Base-by-base conservation (phyloP, 1,140 invertebrate species). In the Rhopalosiphum maidis region DNA sequence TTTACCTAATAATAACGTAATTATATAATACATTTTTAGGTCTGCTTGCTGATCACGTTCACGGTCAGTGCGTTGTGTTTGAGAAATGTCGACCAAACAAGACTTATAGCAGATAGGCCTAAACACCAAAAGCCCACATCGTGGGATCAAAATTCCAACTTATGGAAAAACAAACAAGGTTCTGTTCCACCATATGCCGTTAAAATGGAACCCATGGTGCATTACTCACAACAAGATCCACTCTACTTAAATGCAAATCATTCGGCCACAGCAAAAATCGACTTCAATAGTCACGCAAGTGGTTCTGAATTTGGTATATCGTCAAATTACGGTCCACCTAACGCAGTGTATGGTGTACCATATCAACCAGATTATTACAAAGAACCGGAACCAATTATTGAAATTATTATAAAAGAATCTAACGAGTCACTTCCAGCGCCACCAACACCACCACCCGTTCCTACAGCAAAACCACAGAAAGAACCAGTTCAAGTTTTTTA, bases 401-500 rank as follows among this genome's bases (percentile, higher is more conserved):
- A 98, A 95, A 98, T 98, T 94, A 98, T 98, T 92, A 98, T 98
- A 90, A 98, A 98, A 94, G 98, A 98, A 95, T 98, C 97, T 0
- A 98, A 98, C 95, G 97, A 98, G 94, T 96, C 97, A 0, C 95
- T 98, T 8, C 97, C 97, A 0, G 96, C 97, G 8, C 96, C 96
- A n/a, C 96, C 96, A 1, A 95, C 96, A 11, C 94, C 94, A 6
- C 94, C 95, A 15, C 95, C 95, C 0, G 54, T 60, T 22, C 68
- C 92, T 18, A n/a, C 90, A 41, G 95, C 96, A 15, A 95, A 96
- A 4, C 95, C 96, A 1, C 95, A 95, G 37, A 89, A 95, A 77
- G 95, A 95, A 93, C 97, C 98, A 25, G 97, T 98, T 87, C 97
- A 98, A 94, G 98, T 98, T 7, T 98, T 98, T 95, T 98, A 98